Evolutionary conservation across 2,113 vertebrate genomes (phyloP).

Genomic region (Percina caprodes): DNA sequence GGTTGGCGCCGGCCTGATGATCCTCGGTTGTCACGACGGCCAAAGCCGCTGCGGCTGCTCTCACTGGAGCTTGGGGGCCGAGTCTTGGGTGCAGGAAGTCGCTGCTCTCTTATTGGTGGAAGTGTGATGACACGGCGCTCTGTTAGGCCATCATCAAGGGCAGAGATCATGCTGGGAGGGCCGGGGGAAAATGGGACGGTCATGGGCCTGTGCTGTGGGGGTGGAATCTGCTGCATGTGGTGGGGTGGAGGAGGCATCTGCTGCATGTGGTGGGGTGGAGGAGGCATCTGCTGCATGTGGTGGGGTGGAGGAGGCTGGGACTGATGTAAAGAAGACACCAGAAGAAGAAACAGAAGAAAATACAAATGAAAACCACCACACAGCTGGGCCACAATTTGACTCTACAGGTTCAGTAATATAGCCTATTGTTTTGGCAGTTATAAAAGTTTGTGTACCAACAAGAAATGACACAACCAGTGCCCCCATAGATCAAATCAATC

Average conservation of each 20-base stretch:
- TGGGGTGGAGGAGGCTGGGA: constrained; percentile 62
- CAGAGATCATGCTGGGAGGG: constrained; percentile 92
- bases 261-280: constrained; percentile 63
- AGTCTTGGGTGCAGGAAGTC: constrained; percentile 68
- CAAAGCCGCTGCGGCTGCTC: constrained; percentile 78
- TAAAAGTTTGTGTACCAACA: neutral
- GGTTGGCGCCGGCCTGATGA: constrained; percentile 62
- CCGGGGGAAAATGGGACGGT: constrained; percentile 76
- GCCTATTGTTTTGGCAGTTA: neutral
- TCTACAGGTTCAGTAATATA: neutral
- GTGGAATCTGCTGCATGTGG: constrained; percentile 71
- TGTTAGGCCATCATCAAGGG: constrained; percentile 81
- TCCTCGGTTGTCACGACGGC: constrained; percentile 57
- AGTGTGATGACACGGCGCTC: constrained; percentile 85
- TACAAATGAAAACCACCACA: neutral
- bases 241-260: constrained; percentile 71
- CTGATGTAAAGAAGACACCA: constrained; percentile 24
- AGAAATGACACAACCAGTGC: neutral
- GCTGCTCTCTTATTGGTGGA: constrained; percentile 82
- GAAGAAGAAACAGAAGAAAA: neutral
- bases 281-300: constrained; percentile 52
- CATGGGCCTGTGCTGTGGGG: constrained; percentile 71
- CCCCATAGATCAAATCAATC: neutral
- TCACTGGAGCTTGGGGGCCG: constrained; percentile 82
- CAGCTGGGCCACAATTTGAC: neutral